These are phyloP conservation scores for Cotesia glomerata DNA, from an alignment of 1,140 invertebrate species.

Conservation along the genomic window DNA sequence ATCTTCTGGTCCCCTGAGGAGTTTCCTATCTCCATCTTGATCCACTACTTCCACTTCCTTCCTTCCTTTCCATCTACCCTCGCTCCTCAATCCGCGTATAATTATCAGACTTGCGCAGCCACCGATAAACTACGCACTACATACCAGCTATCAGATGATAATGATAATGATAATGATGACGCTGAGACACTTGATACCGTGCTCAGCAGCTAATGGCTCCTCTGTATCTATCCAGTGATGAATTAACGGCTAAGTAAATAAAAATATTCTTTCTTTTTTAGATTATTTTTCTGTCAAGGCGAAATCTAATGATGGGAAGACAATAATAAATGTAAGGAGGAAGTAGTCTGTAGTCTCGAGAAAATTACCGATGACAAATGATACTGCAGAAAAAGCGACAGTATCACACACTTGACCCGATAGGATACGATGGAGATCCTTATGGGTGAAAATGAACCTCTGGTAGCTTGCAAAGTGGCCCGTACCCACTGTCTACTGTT, in stretches of 20 bases:
- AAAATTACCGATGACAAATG: not conserved
- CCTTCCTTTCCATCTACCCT: too few relatives aligned
- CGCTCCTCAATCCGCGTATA: not conserved
- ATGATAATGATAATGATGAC: not conserved
- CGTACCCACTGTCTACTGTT: too few relatives aligned
- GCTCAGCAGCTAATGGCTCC: conserved; percentile 1
- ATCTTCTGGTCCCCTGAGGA: not conserved
- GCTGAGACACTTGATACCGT: conserved; percentile 6
- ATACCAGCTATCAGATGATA: not conserved
- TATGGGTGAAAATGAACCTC: not conserved
- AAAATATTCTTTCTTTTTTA: not conserved
- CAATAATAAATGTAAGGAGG: not conserved
- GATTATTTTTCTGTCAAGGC: not conserved
- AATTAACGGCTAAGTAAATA: not conserved
- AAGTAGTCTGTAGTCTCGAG: not conserved
- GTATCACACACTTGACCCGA: not conserved
- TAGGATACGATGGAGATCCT: not conserved
- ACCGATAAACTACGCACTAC: not conserved
- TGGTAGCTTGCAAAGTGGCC: not conserved
- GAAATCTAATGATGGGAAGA: not conserved
- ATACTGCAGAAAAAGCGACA: not conserved
- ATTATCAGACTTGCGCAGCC: not conserved
- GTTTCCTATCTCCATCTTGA: not conserved
- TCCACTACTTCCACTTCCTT: not conserved
- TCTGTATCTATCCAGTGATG: not conserved